phyloP scores from a whole-genome alignment of 2,113 vertebrate genomes.

The Thunnus maccoyii region DNA sequence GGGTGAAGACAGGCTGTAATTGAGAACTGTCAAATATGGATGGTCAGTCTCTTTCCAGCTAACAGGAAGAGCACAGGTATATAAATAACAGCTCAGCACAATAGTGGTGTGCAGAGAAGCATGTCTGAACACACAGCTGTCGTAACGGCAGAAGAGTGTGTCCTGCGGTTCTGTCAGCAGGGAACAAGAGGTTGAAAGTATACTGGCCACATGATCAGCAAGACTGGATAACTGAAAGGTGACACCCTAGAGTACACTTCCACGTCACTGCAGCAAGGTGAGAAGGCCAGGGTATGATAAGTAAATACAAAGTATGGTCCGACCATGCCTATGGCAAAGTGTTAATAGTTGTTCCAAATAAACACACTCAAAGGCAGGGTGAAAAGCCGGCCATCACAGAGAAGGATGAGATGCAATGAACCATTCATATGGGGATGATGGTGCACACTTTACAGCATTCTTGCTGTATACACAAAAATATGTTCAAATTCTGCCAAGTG shows the following conservation, averaged over 20 bases:
- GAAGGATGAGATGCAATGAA: no score
- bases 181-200: slow-evolving; percentile 1
- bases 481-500: neutral
- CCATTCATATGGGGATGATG: no score
- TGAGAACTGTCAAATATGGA: slow-evolving; percentile 1
- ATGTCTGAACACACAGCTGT: slow-evolving; percentile 16
- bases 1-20: slow-evolving; percentile 9
- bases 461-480: neutral
- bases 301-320: no score
- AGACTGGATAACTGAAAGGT: slow-evolving; percentile 1
- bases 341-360: no score
- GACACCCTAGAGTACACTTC: no score
- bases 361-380: no score
- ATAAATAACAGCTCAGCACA: slow-evolving; percentile 26
- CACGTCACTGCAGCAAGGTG: neutral
- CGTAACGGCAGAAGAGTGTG: slow-evolving; percentile 4
- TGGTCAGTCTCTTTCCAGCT: neutral
- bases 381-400: no score
- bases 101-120: slow-evolving; percentile 14
- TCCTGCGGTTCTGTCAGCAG: slow-evolving; percentile 15
- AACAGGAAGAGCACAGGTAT: slow-evolving; percentile 15
- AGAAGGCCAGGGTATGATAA: no score
- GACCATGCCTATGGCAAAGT: no score
- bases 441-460: no score
- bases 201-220: neutral